Evolutionary conservation across 2,888 invertebrate species (phyloP).

Genomic region (Sinopyrophorus schimmeli): DNA sequence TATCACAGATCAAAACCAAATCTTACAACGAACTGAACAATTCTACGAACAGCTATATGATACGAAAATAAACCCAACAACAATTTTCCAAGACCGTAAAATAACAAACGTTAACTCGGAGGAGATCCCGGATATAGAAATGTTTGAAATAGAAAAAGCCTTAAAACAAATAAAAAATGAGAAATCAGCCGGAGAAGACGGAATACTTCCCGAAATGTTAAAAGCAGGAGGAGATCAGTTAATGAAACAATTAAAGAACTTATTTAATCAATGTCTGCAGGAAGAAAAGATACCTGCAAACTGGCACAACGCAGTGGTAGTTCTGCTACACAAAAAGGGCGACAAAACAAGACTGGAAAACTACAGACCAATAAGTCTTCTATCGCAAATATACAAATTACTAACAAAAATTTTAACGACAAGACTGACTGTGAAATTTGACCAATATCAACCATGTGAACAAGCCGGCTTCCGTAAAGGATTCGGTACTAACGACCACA

Average conservation of each 20-base stretch:
- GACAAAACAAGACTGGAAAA: neutral
- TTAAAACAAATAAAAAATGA: no score
- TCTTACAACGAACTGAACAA: constrained; percentile 2
- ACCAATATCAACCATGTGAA: neutral
- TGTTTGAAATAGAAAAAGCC: constrained; percentile 2
- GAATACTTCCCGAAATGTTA: constrained; percentile 1
- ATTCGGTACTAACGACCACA: constrained; percentile 3
- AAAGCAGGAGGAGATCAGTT: neutral
- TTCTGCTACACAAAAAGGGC: neutral
- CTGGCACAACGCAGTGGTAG: neutral
- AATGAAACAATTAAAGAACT: neutral
- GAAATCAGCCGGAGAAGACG: neutral
- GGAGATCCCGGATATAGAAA: neutral
- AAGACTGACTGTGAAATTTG: neutral
- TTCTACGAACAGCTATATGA: neutral
- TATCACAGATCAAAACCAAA: neutral
- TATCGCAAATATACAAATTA: neutral
- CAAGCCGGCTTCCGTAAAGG: neutral
- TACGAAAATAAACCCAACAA: no score
- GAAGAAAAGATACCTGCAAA: neutral
- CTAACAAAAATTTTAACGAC: neutral
- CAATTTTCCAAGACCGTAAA: neutral
- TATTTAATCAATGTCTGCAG: neutral
- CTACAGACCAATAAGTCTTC: neutral
- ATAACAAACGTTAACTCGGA: constrained; percentile 2